Percentiles rank a stretch among this genome's conserved stretches.
Evolutionary conservation across 2,113 vertebrate species (phyloP).

Genomic region (Struthio camelus): DNA sequence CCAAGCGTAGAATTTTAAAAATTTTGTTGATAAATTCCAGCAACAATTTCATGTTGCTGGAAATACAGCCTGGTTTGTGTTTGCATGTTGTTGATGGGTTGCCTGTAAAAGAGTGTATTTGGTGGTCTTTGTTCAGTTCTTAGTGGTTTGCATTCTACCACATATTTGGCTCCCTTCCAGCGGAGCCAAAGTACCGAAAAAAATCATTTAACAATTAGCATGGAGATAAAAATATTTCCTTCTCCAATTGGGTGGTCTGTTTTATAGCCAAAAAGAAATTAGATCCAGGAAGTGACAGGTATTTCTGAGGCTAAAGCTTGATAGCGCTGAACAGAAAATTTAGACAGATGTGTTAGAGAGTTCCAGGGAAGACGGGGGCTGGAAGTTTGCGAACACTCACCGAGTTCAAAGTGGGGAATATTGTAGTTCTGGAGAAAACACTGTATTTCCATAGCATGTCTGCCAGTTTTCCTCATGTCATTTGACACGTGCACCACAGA

Average conservation of each 20-base stretch:
- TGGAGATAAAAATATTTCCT: conserved; percentile 61
- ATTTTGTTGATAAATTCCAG: neutral
- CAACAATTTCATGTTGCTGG: fast-evolving
- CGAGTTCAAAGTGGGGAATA: neutral
- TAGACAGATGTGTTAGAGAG: neutral
- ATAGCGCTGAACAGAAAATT: neutral
- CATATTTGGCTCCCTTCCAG: conserved; percentile 32
- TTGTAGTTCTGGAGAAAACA: neutral
- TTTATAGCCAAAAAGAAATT: conserved; percentile 54
- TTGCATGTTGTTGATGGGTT: neutral
- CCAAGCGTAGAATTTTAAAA: no score
- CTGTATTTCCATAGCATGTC: neutral
- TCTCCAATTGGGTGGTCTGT: conserved; percentile 49
- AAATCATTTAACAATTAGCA: conserved; percentile 55
- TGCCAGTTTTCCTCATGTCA: neutral
- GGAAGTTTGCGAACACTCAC: neutral
- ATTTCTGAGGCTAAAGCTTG: conserved; percentile 41
- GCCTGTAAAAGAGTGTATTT: neutral
- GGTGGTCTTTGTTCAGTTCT: conserved; percentile 2
- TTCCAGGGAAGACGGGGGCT: neutral
- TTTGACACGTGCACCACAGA: neutral
- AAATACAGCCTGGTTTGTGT: neutral
- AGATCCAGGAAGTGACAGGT: conserved; percentile 65
- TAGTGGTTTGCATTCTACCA: neutral
- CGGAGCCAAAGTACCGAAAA: neutral